These are phyloP conservation scores for Drosophila tsacasi DNA, from an alignment of 1,140 invertebrate genomes.

Conservation along the genomic window DNA sequence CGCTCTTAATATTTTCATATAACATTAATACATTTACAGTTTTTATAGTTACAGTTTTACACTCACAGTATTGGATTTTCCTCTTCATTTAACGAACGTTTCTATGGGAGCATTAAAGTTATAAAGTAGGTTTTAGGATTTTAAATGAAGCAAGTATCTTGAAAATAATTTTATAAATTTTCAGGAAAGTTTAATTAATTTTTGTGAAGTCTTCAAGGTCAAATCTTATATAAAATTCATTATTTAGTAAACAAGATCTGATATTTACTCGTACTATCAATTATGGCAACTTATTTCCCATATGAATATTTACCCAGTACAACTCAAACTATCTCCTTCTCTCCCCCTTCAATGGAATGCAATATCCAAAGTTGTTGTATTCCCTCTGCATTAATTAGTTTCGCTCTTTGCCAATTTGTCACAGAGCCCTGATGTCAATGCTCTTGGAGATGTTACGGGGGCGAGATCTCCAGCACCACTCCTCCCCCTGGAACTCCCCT, in stretches of 20 bases:
- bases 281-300: constrained; percentile 4
- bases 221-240: neutral
- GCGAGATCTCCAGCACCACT: constrained; percentile 23
- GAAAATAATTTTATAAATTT: no score
- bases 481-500: neutral
- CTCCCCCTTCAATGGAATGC: constrained; percentile 31
- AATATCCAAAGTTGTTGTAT: constrained; percentile 42
- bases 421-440: constrained; percentile 64
- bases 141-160: neutral
- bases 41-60: no score
- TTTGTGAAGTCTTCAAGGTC: neutral
- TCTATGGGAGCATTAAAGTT: no score
- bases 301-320: constrained; percentile 27
- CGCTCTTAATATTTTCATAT: no score
- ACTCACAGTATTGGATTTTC: no score
- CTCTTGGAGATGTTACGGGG: constrained; percentile 7
- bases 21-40: no score
- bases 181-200: no score
- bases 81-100: no score
- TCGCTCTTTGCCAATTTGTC: constrained; percentile 71
- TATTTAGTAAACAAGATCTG: neutral
- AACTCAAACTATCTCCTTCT: neutral
- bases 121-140: no score
- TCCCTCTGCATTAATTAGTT: constrained; percentile 72
- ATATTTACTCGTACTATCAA: neutral